phyloP scores from a whole-genome alignment of 2,888 invertebrate genomes.

The Dryococelus australis region DNA sequence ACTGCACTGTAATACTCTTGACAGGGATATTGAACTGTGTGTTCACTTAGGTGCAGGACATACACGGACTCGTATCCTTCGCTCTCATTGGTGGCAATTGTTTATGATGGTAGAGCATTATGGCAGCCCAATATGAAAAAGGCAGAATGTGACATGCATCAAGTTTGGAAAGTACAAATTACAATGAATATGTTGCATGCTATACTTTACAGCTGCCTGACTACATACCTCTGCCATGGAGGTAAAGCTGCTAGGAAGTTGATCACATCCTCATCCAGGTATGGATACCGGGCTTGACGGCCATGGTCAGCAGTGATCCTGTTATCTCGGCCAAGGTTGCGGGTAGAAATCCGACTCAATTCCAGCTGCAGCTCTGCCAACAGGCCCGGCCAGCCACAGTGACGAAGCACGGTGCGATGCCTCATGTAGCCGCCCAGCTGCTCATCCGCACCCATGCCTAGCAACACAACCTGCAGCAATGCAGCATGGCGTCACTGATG shows the following conservation, averaged over 20 bases:
- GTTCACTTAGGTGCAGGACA: too few relatives aligned
- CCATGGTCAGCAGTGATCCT: slow-evolving; percentile 91
- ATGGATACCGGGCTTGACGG: slow-evolving; percentile 69
- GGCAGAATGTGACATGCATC: too few relatives aligned
- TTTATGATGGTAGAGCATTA: too few relatives aligned
- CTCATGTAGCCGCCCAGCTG: slow-evolving; percentile 93
- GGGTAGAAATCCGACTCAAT: slow-evolving; percentile 82
- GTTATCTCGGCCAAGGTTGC: slow-evolving; percentile 96
- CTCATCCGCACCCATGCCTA: slow-evolving; percentile 98
- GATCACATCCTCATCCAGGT: slow-evolving; percentile 52
- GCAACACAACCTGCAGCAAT: slow-evolving; percentile 71
- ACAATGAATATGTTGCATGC: background rate
- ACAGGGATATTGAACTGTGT: too few relatives aligned
- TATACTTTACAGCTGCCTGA: too few relatives aligned
- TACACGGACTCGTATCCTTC: too few relatives aligned
- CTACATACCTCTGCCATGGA: slow-evolving; percentile 70
- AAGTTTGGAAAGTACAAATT: background rate
- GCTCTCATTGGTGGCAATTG: too few relatives aligned
- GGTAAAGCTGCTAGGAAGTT: slow-evolving; percentile 69
- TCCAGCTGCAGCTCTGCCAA: slow-evolving; percentile 75
- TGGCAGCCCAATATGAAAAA: too few relatives aligned
- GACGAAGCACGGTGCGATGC: slow-evolving; percentile 77
- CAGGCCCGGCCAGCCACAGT: slow-evolving; percentile 64
- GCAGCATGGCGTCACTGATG: background rate
- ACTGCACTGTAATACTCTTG: too few relatives aligned